phyloP scores from a whole-genome alignment of 2,113 vertebrate genomes.

The Nothobranchius kuhntae region DNA sequence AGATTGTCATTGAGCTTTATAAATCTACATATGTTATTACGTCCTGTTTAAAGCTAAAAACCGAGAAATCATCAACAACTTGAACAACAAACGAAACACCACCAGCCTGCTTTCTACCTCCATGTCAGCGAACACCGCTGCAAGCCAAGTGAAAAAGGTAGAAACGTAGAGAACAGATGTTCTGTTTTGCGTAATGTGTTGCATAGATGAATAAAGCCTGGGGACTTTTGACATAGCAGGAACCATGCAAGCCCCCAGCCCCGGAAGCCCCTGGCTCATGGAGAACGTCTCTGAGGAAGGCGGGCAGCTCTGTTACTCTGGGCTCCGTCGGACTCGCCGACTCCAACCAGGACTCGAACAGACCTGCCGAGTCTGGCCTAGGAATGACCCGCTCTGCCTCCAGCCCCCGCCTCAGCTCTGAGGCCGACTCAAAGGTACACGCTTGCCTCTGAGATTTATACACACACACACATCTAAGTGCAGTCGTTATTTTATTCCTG shows the following conservation, averaged over 20 bases:
- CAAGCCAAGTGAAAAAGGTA: slow-evolving; percentile 78
- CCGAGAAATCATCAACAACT: slow-evolving; percentile 84
- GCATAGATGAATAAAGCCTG: neutral
- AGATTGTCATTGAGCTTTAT: neutral
- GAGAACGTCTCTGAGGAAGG: slow-evolving; percentile 82
- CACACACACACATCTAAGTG: neutral
- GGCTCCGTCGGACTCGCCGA: slow-evolving; percentile 71
- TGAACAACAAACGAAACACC: slow-evolving; percentile 84
- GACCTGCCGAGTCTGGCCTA: slow-evolving; percentile 48
- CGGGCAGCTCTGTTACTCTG: slow-evolving; percentile 79
- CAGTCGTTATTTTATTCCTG: neutral
- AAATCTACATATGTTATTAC: neutral
- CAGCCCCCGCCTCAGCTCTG: slow-evolving; percentile 81
- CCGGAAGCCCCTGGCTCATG: slow-evolving; percentile 78
- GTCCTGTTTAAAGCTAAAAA: slow-evolving; percentile 78
- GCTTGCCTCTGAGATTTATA: slow-evolving; percentile 14
- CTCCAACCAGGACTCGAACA: slow-evolving; percentile 63
- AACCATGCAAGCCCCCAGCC: slow-evolving; percentile 60
- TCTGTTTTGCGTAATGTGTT: neutral
- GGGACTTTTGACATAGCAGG: slow-evolving; percentile 39
- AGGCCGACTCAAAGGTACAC: slow-evolving; percentile 76
- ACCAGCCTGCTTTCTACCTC: slow-evolving; percentile 69
- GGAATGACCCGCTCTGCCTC: slow-evolving; percentile 82
- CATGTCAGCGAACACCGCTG: slow-evolving; percentile 55
- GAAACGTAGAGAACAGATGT: neutral